Evolutionary conservation across 2,113 vertebrate species (phyloP), one percentile per base, ranked within the genome.

Genomic region (Channa maculata): DNA sequence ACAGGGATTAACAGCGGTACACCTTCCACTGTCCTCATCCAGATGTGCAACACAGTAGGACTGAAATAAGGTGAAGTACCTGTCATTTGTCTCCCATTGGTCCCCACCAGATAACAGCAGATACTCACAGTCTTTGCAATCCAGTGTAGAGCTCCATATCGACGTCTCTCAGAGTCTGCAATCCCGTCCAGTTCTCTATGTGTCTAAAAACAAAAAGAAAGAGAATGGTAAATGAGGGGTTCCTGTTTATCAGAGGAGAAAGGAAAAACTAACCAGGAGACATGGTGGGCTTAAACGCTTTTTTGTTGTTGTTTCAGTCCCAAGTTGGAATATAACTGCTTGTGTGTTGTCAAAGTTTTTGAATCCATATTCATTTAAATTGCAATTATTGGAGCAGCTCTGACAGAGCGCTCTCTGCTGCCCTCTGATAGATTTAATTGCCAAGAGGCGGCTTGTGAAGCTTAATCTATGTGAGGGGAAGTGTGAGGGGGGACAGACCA

Each of bases 61-160:
- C 37, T 58, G 37, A 60, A 71, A 58, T 1, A 57, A 44, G 66
- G 33, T n/a, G 43, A 62, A 62, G 48, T 49, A 61, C 54, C 70
- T 11, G 34, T 57, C 55, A 66, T 33, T 15, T 14, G 44, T 52
- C 36, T 50, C 46, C 34, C 53, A 11, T 4, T 2, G 3, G 51
- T 12, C 33, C 49, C 55, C 57, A 24, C 6, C 72, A 54, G 68
- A 75, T 59, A 65, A 80, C 71, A 65, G 84, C 74, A 69, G 71
- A 71, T 66, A 98, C 98, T 99, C 90, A 99, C 98, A 99, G 95
- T 90, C 94, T 97, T 91, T 98, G 96, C 41, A 99, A 96, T 94
- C 97, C 97, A 0, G 96, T 97, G 91, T 99, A 99, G 79, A 99
- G 97, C 89, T 97, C 98, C 98, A 99, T 99, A 88, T 99, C 97